Percentiles rank a stretch among this genome's conserved stretches.
Conservation (phyloP, 1,140 invertebrate genomes). For the Philopotamus ludificatus region DNA sequence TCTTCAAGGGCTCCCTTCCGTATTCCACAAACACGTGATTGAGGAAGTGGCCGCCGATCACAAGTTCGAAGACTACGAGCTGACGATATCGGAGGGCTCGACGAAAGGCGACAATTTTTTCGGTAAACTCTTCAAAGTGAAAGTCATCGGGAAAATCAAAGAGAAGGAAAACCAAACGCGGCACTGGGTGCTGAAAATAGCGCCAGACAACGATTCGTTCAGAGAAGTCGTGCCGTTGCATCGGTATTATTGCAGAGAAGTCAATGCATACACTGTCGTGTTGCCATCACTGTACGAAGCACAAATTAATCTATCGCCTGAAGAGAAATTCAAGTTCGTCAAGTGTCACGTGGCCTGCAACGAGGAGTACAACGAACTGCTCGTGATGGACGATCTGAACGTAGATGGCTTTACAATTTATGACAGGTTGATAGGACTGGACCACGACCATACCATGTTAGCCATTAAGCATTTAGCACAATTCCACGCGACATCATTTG, state of each 20-base stretch:
- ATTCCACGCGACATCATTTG: constrained; percentile 57
- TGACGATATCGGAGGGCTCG: constrained; percentile 18
- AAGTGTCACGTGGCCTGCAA: constrained; percentile 47
- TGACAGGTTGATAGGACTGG: constrained; percentile 50
- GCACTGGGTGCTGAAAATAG: constrained; percentile 44
- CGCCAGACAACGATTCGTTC: constrained; percentile 43
- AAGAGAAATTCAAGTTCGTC: constrained; percentile 45
- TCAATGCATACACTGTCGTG: constrained; percentile 45
- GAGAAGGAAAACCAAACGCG: not conserved
- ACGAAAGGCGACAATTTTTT: constrained; percentile 48
- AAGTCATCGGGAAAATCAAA: constrained; percentile 9
- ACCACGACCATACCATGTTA: constrained; percentile 49
- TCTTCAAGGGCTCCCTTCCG: not conserved
- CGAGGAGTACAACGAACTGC: constrained; percentile 50
- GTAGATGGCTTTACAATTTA: constrained; percentile 49
- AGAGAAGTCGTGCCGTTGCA: constrained; percentile 45
- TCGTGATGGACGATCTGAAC: constrained; percentile 59
- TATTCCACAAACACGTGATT: not conserved
- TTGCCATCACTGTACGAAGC: constrained; percentile 46
- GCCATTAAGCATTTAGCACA: constrained; percentile 56
- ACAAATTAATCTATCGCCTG: constrained; percentile 42
- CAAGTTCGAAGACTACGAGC: constrained; percentile 1
- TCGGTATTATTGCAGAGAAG: constrained; percentile 46
- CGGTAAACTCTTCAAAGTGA: constrained; percentile 46
- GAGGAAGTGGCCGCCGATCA: not conserved